Evolutionary conservation across 2,797 vertebrate species (phyloP).

Genomic region (Cyclura pinguis): DNA sequence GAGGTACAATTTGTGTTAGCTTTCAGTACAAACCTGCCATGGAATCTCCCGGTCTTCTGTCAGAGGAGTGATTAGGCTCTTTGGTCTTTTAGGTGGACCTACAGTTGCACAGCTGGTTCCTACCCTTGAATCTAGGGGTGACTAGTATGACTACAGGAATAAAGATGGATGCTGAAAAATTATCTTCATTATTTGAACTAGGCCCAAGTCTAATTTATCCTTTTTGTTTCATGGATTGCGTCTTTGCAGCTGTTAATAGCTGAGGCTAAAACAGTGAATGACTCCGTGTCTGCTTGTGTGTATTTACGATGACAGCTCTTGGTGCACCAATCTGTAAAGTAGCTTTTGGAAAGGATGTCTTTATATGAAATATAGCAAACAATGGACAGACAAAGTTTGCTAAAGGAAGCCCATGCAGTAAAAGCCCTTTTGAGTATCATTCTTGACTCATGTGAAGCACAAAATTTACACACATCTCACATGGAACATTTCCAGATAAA

Average conservation of each 20-base stretch:
- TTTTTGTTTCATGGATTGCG: background rate
- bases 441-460: background rate
- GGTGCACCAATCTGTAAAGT: background rate
- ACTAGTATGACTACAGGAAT: background rate
- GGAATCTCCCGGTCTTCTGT: background rate
- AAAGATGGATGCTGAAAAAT: background rate
- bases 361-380: background rate
- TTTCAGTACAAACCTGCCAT: constrained; percentile 6
- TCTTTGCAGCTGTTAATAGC: background rate
- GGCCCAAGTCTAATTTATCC: too few species aligned
- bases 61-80: background rate
- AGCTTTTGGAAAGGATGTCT: background rate
- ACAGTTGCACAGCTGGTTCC: background rate
- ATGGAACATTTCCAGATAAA: background rate
- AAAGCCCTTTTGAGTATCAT: background rate
- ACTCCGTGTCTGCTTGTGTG: background rate
- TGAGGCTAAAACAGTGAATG: background rate
- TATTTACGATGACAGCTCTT: background rate
- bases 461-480: background rate
- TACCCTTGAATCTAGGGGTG: background rate
- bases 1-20: constrained; percentile 77
- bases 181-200: background rate
- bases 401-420: background rate
- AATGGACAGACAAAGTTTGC: background rate
- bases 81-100: background rate